Base-by-base conservation (phyloP, 2,797 vertebrate genomes). In the Microctenopoma stevenorrisi region DNA sequence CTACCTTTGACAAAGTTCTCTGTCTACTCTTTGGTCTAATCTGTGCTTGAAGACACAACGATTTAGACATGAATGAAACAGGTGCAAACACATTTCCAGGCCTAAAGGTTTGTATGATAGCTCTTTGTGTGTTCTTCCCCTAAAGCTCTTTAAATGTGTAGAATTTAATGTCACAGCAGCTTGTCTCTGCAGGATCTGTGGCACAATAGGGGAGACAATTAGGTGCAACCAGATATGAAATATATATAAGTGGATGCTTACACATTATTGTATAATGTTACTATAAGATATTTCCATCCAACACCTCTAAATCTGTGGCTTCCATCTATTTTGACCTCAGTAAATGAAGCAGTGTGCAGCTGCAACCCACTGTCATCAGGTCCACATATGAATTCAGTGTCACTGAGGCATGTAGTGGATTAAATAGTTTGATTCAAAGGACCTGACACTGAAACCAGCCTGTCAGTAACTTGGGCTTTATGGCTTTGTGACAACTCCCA, bases 11-110 rank as follows among this genome's bases (percentile, higher is more conserved):
- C 12, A 5, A 1, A 38, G 40, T 37, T 37, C 35, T 37, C 35
- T 37, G 35, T 10, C 35, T 37, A 10, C 35, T 37, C 35, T 37
- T 37, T 43, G 40, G 4, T 43, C 14, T 14, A 43, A 1, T 49
- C 48, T 22, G 16, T 25, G 25, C 28, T 9, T 14, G 16, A 26
- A 52, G 10, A 63, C 33, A 64, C 16, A 57, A 8, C 6, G 16
- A 40, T 52, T 64, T 48, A 16, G 54, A 1, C 46, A 26, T 53
- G 18, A 58, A 57, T 47, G 2, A 53, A 61, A 69, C 70, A 16
- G 37, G 67, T 81, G 68, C 4, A 70, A 64, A 62, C 68, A 47
- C 2, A 4, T 72, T 43, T 35, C 28, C 35, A 22, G 22, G 22
- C 22, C 22, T 22, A 22, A 22, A 22, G 22, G 22, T 22, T 22